Evolutionary conservation across 2,113 vertebrate species (phyloP).

Genomic region (Myotis yumanensis): DNA sequence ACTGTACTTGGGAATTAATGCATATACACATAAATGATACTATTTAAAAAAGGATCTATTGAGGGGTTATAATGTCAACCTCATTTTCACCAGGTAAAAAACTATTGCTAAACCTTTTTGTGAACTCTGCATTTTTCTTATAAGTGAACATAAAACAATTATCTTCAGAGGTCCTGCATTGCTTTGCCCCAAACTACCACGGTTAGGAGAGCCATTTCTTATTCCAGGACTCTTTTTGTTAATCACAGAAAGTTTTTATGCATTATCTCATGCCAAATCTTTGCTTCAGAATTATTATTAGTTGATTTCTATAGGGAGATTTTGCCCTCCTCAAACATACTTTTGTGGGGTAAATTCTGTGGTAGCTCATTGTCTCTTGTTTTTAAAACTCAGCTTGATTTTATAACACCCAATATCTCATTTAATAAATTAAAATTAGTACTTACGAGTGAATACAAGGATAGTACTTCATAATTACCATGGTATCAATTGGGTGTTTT

Average conservation of each 20-base stretch:
- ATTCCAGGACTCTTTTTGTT: background rate
- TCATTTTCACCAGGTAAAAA: background rate
- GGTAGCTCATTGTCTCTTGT: background rate
- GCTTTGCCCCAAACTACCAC: background rate
- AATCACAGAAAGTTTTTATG: background rate
- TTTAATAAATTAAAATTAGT: background rate
- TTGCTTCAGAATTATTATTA: background rate
- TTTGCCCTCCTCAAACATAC: background rate
- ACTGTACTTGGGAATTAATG: slow-evolving; percentile 4
- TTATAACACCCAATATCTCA: background rate
- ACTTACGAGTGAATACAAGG: background rate
- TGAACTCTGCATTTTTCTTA: background rate
- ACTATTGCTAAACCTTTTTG: background rate
- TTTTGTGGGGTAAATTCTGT: background rate
- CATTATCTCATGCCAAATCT: background rate
- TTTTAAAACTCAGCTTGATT: background rate
- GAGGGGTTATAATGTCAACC: background rate
- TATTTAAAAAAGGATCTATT: background rate
- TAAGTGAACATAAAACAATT: background rate
- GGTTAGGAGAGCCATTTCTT: background rate
- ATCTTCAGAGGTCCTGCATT: background rate
- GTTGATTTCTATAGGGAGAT: background rate
- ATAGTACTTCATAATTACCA: background rate
- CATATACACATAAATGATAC: background rate
- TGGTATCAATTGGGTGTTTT: background rate